Evolutionary conservation across 2,113 vertebrate species (phyloP).

Genomic region (Eretmochelys imbricata): DNA sequence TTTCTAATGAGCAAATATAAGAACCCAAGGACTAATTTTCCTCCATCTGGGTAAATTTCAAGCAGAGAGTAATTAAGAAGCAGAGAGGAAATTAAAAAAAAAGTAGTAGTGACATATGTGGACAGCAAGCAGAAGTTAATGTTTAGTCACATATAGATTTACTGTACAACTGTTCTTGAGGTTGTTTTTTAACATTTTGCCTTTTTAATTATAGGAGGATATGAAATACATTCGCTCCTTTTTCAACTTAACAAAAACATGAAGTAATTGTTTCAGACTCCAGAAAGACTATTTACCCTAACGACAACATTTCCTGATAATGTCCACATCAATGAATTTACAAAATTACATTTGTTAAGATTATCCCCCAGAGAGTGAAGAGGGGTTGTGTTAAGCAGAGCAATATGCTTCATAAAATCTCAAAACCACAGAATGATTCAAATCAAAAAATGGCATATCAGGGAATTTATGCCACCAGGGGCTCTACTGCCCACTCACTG

Average conservation of each 20-base stretch:
- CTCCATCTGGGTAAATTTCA: background rate
- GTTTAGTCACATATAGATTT: background rate
- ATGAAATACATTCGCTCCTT: background rate
- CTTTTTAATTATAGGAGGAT: background rate
- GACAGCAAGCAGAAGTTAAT: background rate
- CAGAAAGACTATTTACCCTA: background rate
- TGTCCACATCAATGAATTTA: background rate
- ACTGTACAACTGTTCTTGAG: background rate
- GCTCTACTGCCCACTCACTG: background rate
- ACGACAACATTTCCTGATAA: background rate
- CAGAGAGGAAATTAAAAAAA: background rate
- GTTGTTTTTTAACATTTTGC: fast-evolving
- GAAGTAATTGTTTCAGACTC: background rate
- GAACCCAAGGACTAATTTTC: background rate
- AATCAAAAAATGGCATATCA: background rate
- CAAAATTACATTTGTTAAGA: background rate
- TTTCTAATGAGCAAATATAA: background rate
- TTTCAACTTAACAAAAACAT: background rate
- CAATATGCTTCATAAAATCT: background rate
- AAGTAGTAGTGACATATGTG: background rate
- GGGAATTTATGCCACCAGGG: background rate
- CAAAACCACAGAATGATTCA: background rate
- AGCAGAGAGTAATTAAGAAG: background rate
- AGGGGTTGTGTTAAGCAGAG: background rate
- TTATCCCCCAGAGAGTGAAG: background rate